phyloP scores from a whole-genome alignment of 2,888 invertebrate species.

The Mythimna ferrago region DNA sequence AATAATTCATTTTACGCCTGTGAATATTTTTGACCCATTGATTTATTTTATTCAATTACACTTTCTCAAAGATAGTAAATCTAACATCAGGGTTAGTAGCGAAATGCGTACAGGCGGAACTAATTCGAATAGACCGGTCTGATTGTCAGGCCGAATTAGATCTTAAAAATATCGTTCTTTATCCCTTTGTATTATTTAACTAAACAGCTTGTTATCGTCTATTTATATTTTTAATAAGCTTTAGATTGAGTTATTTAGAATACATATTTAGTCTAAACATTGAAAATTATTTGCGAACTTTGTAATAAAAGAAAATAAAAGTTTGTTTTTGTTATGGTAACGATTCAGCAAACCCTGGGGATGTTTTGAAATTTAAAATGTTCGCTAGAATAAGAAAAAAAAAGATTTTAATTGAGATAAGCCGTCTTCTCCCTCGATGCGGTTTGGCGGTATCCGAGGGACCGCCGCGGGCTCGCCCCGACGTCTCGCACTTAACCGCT shows the following conservation, averaged over 20 bases:
- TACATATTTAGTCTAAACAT: conserved; percentile 41
- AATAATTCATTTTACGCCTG: neutral
- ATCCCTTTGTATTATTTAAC: neutral
- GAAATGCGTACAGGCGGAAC: neutral
- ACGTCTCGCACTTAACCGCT: conserved; percentile 58
- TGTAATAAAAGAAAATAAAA: conserved; percentile 63
- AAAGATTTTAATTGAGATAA: conserved; percentile 84
- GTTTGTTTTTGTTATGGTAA: conserved; percentile 70
- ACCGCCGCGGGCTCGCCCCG: conserved; percentile 63
- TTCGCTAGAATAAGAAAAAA: conserved; percentile 71
- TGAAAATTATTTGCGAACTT: conserved; percentile 53
- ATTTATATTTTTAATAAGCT: conserved; percentile 11
- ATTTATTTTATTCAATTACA: neutral
- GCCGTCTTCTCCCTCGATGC: conserved; percentile 71
- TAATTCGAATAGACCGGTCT: neutral
- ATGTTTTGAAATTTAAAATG: conserved; percentile 80
- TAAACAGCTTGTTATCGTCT: neutral
- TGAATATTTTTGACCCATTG: neutral
- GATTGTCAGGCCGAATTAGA: neutral
- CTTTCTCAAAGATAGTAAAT: neutral
- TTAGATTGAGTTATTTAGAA: conserved; percentile 30
- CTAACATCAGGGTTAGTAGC: neutral
- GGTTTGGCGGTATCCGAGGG: conserved; percentile 63
- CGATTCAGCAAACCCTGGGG: conserved; percentile 73
- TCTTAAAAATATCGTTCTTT: neutral